These are phyloP conservation scores for Drosophila murphyi DNA, from an alignment of 1,140 invertebrate species.

Conservation along the genomic window DNA sequence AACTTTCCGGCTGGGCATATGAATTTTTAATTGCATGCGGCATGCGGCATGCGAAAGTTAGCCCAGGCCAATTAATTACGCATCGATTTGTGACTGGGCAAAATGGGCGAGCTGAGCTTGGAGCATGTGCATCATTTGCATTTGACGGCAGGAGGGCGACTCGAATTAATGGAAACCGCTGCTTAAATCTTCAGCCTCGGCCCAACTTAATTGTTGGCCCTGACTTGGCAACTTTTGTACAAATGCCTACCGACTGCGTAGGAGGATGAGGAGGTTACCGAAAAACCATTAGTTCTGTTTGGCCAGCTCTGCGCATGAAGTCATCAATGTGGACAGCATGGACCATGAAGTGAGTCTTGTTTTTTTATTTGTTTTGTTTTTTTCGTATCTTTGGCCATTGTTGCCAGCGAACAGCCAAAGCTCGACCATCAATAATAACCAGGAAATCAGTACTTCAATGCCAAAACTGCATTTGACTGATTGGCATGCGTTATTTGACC, in stretches of 20 bases:
- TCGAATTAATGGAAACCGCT: conserved; percentile 45
- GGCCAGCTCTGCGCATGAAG: conserved; percentile 33
- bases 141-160: conserved; percentile 58
- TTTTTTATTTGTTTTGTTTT: conserved; percentile 29
- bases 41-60: conserved; percentile 76
- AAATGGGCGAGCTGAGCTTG: conserved; percentile 17
- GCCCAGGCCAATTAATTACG: conserved; percentile 73
- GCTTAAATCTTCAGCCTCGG: background rate
- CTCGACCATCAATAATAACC: conserved; percentile 75
- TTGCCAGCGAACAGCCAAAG: conserved; percentile 3
- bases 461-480: conserved; percentile 66
- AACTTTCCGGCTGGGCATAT: conserved; percentile 69
- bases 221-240: conserved; percentile 73
- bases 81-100: conserved; percentile 77
- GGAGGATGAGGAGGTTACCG: background rate
- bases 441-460: conserved; percentile 52
- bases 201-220: conserved; percentile 56
- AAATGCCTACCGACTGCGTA: conserved; percentile 50
- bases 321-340: conserved; percentile 25
- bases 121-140: conserved; percentile 69
- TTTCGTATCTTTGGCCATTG: conserved; percentile 12
- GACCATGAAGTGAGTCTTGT: background rate
- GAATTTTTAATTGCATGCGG: conserved; percentile 81
- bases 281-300: conserved; percentile 36
- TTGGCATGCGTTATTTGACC: conserved; percentile 72